Percentiles rank a stretch among this genome's conserved stretches.
Evolutionary conservation across 1,140 invertebrate genomes (phyloP).

Genomic region (Archegozetes longisetosus): DNA sequence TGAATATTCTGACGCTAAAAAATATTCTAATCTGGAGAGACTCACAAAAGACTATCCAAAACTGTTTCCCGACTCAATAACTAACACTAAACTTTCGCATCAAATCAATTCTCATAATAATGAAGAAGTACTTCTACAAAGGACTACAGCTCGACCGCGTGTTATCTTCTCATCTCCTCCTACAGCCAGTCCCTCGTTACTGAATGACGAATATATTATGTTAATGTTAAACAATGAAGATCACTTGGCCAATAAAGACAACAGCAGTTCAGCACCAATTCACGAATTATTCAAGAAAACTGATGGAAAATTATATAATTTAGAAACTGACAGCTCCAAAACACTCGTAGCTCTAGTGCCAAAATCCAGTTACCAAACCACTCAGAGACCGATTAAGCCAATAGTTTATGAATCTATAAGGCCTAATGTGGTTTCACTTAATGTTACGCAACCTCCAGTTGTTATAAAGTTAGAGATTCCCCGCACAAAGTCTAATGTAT

Average conservation of each 20-base stretch:
- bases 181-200: neutral
- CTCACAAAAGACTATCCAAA: slow-evolving; percentile 7
- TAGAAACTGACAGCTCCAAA: neutral
- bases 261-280: neutral
- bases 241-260: neutral
- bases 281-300: neutral
- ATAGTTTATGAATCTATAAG: slow-evolving; percentile 6
- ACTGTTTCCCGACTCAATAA: neutral
- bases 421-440: neutral
- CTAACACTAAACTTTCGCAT: slow-evolving; percentile 3
- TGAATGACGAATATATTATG: slow-evolving; percentile 17
- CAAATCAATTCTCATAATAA: neutral
- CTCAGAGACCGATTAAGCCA: neutral
- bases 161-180: neutral
- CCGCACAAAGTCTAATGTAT: neutral
- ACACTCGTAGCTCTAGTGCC: slow-evolving; percentile 4
- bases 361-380: neutral
- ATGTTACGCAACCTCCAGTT: neutral
- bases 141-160: neutral
- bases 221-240: slow-evolving; percentile 7
- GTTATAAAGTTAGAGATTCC: slow-evolving; percentile 7
- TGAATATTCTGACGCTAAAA: slow-evolving; percentile 2
- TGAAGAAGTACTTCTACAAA: neutral
- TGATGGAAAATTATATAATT: slow-evolving; percentile 3
- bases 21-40: neutral